These are phyloP conservation scores for Hetaerina titia DNA, from an alignment of 2,888 invertebrate species.

Conservation along the genomic window DNA sequence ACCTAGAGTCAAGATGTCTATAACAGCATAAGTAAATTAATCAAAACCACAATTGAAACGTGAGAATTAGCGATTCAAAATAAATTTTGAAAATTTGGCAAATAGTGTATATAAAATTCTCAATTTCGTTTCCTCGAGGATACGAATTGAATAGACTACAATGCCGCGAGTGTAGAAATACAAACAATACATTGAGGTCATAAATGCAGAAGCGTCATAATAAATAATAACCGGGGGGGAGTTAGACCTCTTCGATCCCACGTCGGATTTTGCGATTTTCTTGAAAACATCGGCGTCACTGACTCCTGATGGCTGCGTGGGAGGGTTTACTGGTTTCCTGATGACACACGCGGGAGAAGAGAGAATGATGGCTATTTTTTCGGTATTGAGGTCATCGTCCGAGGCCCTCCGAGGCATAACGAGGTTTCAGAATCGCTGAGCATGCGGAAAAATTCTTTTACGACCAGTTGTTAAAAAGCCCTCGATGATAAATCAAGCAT, in stretches of 20 bases:
- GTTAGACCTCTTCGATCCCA: background rate
- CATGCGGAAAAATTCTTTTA: conserved; percentile 44
- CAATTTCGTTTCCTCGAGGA: too few species aligned
- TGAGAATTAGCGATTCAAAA: too few species aligned
- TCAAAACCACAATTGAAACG: too few species aligned
- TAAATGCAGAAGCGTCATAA: too few species aligned
- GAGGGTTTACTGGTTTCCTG: conserved; percentile 48
- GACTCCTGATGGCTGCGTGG: background rate
- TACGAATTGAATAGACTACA: too few species aligned
- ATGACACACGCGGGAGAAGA: conserved; percentile 34
- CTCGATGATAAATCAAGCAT: conserved; percentile 52
- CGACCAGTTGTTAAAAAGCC: conserved; percentile 46
- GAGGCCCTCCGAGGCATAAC: conserved; percentile 40
- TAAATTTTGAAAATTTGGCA: too few species aligned
- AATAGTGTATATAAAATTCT: too few species aligned
- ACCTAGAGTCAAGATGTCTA: too few species aligned
- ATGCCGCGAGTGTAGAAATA: too few species aligned
- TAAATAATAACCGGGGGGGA: too few species aligned
- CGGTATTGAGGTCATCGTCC: conserved; percentile 58
- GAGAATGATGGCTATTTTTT: conserved; percentile 47
- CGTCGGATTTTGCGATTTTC: background rate
- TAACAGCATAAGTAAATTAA: too few species aligned
- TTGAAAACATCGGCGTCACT: background rate
- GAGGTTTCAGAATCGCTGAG: conserved; percentile 40
- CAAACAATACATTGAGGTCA: too few species aligned